phyloP scores from a whole-genome alignment of 2,797 vertebrate species.

The Acanthurus lineatus region DNA sequence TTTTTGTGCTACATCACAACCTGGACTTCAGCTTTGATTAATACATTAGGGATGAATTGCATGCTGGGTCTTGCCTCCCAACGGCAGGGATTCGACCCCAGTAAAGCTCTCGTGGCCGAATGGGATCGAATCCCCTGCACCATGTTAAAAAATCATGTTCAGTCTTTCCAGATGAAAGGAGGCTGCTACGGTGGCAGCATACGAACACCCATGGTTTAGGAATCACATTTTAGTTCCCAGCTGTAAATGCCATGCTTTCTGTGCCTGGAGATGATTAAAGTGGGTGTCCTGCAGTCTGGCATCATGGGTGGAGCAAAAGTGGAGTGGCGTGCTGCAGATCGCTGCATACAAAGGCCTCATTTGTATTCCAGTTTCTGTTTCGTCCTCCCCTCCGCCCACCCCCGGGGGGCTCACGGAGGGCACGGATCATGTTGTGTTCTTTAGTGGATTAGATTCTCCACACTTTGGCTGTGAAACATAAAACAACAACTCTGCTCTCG shows the following conservation, averaged over 20 bases:
- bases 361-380: slow-evolving; percentile 56
- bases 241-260: slow-evolving; percentile 7
- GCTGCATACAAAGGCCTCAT: slow-evolving; percentile 63
- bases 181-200: background rate
- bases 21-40: background rate
- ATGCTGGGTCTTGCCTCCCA: background rate
- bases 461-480: slow-evolving; percentile 40
- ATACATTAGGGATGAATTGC: slow-evolving; percentile 1
- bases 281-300: slow-evolving; percentile 36
- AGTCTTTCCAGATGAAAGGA: background rate
- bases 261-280: slow-evolving; percentile 37
- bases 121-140: background rate
- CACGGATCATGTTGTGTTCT: slow-evolving; percentile 52
- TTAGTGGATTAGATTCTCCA: slow-evolving; percentile 39
- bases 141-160: background rate
- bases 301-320: slow-evolving; percentile 34
- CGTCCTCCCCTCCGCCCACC: slow-evolving; percentile 5
- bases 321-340: slow-evolving; percentile 39
- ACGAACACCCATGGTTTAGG: background rate
- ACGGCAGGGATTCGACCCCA: background rate
- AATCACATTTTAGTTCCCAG: background rate
- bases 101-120: background rate
- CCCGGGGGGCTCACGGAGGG: slow-evolving; percentile 20
- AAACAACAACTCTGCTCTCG: slow-evolving; percentile 18
- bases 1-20: background rate